Conservation (phyloP, 2,888 invertebrate genomes). For the Callosobruchus maculatus region DNA sequence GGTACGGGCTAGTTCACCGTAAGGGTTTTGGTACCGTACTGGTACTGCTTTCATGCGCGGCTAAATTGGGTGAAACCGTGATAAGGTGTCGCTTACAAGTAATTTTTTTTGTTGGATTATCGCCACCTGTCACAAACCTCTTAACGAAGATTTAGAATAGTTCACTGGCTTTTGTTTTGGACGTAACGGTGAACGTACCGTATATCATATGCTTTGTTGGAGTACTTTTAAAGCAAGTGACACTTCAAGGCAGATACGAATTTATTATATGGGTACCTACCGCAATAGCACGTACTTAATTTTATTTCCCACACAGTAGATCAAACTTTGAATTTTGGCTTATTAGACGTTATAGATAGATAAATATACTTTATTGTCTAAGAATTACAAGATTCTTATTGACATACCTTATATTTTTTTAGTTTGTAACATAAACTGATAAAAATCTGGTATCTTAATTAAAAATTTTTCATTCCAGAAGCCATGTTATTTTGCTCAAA, state of each 20-base stretch:
- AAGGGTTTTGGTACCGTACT: not conserved
- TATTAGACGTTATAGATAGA: no score
- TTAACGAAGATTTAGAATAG: not conserved
- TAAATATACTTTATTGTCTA: no score
- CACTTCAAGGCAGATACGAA: not conserved
- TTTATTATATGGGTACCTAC: not conserved
- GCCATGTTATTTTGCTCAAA: no score
- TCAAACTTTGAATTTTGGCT: no score
- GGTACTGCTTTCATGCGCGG: not conserved
- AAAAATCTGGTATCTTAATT: no score
- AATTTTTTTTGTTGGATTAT: not conserved
- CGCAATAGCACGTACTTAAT: not conserved
- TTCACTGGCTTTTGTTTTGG: not conserved
- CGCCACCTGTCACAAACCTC: not conserved
- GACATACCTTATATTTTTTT: no score
- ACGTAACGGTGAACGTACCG: not conserved
- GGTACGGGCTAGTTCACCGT: not conserved
- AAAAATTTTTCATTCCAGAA: no score
- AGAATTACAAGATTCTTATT: no score
- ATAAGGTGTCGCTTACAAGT: not conserved
- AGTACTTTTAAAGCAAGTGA: not conserved
- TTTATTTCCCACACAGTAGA: no score
- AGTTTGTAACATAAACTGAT: no score
- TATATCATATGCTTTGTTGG: not conserved
- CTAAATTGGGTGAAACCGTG: not conserved